These are phyloP conservation scores for Triops longicaudatus DNA, from an alignment of 1,140 invertebrate genomes.

Conservation along the genomic window DNA sequence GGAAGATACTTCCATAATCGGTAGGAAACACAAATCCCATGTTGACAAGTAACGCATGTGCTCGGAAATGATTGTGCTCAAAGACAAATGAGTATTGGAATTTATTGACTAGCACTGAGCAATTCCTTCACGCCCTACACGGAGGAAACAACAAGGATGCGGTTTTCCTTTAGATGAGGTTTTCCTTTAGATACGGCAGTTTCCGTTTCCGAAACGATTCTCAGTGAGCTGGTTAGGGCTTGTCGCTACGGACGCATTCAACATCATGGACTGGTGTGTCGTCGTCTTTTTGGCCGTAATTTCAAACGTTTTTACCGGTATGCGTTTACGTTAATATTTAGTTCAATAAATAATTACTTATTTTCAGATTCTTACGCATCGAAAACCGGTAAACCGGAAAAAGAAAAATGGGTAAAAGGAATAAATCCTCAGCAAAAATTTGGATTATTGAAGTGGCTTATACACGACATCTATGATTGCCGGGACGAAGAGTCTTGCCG, in stretches of 20 bases:
- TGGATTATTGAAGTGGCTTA: not conserved
- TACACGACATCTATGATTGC: not conserved
- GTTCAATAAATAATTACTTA: not conserved
- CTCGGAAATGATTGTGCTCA: not conserved
- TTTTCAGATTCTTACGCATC: not conserved
- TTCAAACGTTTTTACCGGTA: not conserved
- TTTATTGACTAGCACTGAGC: not conserved
- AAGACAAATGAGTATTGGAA: not conserved
- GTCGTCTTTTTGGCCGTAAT: not conserved
- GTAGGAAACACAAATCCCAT: slow-evolving; percentile 1
- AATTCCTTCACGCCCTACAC: not conserved
- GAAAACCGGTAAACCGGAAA: not conserved
- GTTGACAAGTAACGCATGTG: not conserved
- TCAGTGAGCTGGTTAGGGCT: not conserved
- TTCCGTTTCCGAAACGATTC: not conserved
- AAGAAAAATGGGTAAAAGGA: not conserved
- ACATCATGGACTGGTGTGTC: not conserved
- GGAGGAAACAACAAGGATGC: not conserved
- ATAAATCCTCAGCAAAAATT: not conserved
- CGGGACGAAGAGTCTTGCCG: not conserved
- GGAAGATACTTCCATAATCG: slow-evolving; percentile 18
- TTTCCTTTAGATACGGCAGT: not conserved
- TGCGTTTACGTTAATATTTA: not conserved
- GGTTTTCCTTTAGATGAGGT: not conserved
- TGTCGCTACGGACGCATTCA: not conserved